Evolutionary conservation across 2,113 vertebrate species (phyloP).

Genomic region (Odobenus rosmarus): DNA sequence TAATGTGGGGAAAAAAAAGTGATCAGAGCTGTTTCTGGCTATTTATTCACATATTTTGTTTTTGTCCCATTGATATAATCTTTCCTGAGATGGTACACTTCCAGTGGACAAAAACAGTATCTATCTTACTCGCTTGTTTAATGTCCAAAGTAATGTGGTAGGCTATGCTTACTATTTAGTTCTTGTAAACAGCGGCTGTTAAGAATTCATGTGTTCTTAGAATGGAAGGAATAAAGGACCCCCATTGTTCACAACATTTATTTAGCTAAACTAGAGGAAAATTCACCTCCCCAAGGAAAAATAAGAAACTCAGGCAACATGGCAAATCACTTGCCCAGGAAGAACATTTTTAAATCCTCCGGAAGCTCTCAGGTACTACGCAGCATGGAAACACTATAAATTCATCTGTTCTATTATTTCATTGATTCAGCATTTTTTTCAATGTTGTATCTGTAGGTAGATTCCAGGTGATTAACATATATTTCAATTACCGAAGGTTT

Average conservation of each 20-base stretch:
- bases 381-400: neutral
- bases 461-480: neutral
- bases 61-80: neutral
- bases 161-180: slow-evolving; percentile 18
- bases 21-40: neutral
- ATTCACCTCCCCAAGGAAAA: slow-evolving; percentile 35
- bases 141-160: neutral
- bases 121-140: neutral
- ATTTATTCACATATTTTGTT: neutral
- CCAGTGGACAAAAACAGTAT: slow-evolving; percentile 36
- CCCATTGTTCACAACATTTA: slow-evolving; percentile 26
- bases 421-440: neutral
- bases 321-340: neutral
- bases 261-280: slow-evolving; percentile 21
- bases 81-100: neutral
- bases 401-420: neutral
- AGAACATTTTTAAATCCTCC: neutral
- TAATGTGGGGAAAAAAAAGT: slow-evolving; percentile 23
- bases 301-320: neutral
- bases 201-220: slow-evolving; percentile 40
- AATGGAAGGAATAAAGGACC: neutral
- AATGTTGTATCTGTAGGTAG: neutral
- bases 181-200: slow-evolving; percentile 35
- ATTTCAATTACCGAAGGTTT: neutral
- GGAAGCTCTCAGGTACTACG: neutral